phyloP scores from a whole-genome alignment of 2,113 vertebrate species.

The Azemiops feae region DNA sequence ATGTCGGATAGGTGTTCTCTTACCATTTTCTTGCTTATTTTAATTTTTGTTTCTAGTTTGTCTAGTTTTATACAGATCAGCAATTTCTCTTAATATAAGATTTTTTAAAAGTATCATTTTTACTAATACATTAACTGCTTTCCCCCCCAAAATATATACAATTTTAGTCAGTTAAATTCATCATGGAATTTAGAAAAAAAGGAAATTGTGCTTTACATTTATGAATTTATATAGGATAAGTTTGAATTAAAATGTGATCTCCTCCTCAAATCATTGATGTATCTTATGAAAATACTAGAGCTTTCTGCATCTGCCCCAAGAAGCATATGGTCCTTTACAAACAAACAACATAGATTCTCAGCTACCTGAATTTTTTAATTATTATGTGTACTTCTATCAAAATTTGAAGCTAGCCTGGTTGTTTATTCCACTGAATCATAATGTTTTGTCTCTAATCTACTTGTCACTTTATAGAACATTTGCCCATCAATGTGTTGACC shows the following conservation, averaged over 20 bases:
- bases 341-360: background rate
- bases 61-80: background rate
- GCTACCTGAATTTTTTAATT: background rate
- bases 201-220: background rate
- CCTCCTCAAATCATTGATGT: background rate
- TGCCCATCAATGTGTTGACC: constrained; percentile 2
- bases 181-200: background rate
- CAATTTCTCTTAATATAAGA: background rate
- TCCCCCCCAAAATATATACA: background rate
- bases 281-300: background rate
- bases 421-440: constrained; percentile 4
- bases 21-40: no score
- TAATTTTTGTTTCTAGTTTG: no score
- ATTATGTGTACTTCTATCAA: background rate
- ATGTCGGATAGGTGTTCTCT: no score
- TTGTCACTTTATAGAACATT: constrained; percentile 13
- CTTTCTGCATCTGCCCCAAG: background rate
- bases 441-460: constrained; percentile 12
- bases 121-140: background rate
- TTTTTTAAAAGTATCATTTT: background rate
- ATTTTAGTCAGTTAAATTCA: background rate
- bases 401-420: background rate
- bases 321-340: background rate
- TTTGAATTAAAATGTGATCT: background rate
- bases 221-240: background rate